Percentiles rank a stretch among this genome's conserved stretches.
These are phyloP conservation scores for Columba janthina DNA, from an alignment of 2,113 vertebrate genomes.

Conservation along the genomic window DNA sequence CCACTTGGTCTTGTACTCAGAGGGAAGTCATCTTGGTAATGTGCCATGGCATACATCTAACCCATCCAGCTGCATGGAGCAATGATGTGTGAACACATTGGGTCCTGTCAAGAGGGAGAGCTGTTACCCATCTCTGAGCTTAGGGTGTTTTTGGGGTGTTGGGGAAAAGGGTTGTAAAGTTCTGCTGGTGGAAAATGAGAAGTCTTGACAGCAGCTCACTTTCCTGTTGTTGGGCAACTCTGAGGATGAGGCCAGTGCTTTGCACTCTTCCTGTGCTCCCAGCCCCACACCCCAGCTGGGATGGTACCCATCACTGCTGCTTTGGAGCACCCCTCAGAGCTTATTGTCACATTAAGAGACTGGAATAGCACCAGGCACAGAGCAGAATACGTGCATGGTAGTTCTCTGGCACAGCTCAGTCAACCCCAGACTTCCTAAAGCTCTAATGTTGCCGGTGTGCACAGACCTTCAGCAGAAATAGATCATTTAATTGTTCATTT, in stretches of 20 bases:
- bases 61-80: neutral
- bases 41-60: neutral
- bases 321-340: neutral
- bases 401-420: neutral
- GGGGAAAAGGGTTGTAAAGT: neutral
- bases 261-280: neutral
- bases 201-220: neutral
- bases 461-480: neutral
- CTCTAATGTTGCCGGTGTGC: neutral
- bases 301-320: neutral
- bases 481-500: neutral
- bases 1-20: neutral
- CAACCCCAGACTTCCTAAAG: neutral
- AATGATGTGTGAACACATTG: neutral
- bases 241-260: neutral
- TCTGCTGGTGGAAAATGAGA: neutral
- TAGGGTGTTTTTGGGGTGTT: neutral
- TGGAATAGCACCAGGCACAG: neutral
- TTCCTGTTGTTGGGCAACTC: neutral
- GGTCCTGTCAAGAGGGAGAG: neutral
- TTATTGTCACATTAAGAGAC: neutral
- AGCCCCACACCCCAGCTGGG: no score
- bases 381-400: neutral
- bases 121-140: neutral
- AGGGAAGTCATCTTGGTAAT: neutral